Evolutionary conservation across 2,113 vertebrate species (phyloP).

Genomic region (Tetrax tetrax): DNA sequence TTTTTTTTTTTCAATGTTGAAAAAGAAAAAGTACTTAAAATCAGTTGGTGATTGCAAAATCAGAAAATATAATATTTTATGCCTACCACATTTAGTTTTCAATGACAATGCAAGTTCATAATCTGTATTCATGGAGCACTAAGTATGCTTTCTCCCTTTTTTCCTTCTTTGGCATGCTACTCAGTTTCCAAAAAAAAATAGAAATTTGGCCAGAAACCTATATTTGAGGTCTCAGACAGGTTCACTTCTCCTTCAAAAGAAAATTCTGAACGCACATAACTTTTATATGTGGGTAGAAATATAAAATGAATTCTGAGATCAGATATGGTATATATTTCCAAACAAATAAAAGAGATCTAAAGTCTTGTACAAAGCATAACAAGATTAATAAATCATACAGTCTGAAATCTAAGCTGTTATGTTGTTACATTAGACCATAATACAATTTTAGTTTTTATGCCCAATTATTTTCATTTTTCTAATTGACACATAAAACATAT

Average conservation of each 20-base stretch:
- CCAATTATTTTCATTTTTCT: not conserved
- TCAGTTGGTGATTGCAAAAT: not conserved
- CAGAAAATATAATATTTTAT: not conserved
- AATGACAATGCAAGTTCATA: not conserved
- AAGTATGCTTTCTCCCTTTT: not conserved
- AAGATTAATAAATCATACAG: not conserved
- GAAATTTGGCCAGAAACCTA: not conserved
- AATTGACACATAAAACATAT: not conserved
- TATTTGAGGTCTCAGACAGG: not conserved
- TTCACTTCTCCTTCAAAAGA: not conserved
- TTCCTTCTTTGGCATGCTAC: not conserved
- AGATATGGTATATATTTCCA: not conserved
- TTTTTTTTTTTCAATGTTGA: not conserved
- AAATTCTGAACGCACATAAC: not conserved
- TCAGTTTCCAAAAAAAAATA: not conserved
- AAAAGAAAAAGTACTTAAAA: not conserved
- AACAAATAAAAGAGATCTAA: not conserved
- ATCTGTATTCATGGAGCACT: not conserved
- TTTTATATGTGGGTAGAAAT: not conserved
- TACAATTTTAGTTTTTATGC: not conserved
- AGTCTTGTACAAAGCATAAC: not conserved
- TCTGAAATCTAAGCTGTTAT: not conserved
- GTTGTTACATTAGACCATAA: not conserved
- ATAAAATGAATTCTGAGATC: not conserved
- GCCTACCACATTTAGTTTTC: not conserved